A percentile compares a stretch with the other conserved stretches of the same genome.
Evolutionary conservation across 1,140 invertebrate species (phyloP).

Genomic region (Papilio polyxenes): DNA sequence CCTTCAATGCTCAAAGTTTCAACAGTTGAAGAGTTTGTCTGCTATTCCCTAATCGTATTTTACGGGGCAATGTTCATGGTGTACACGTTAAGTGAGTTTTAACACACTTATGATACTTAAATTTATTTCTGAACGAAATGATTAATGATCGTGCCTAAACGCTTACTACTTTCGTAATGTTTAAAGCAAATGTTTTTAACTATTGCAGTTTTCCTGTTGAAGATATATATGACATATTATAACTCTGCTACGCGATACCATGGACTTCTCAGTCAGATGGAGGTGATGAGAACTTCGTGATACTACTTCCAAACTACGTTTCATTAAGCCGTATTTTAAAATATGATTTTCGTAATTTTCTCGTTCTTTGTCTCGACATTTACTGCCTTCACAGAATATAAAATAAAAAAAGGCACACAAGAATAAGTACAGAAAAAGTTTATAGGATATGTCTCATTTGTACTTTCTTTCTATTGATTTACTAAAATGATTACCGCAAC

Average conservation of each 20-base stretch:
- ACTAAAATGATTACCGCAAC: no score
- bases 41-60: neutral
- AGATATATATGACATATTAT: slow-evolving; percentile 50
- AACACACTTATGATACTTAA: no score
- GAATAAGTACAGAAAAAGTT: no score
- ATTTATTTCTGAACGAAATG: no score
- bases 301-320: neutral
- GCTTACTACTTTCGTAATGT: no score
- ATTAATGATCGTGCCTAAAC: neutral
- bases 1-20: slow-evolving; percentile 5
- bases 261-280: slow-evolving; percentile 58
- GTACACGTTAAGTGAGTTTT: slow-evolving; percentile 44
- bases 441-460: no score
- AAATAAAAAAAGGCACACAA: no score
- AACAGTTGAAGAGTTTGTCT: slow-evolving; percentile 9
- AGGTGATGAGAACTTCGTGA: slow-evolving; percentile 45
- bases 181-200: neutral
- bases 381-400: no score
- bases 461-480: no score
- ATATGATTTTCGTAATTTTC: no score
- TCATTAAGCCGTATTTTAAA: no score
- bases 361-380: no score
- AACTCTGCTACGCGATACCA: slow-evolving; percentile 51
- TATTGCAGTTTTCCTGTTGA: slow-evolving; percentile 53
- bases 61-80: slow-evolving; percentile 45